Percentiles rank a stretch among this genome's conserved stretches.
These are phyloP conservation scores for Hippocampus mohnikei DNA, from an alignment of 2,113 vertebrate species.

Conservation along the genomic window DNA sequence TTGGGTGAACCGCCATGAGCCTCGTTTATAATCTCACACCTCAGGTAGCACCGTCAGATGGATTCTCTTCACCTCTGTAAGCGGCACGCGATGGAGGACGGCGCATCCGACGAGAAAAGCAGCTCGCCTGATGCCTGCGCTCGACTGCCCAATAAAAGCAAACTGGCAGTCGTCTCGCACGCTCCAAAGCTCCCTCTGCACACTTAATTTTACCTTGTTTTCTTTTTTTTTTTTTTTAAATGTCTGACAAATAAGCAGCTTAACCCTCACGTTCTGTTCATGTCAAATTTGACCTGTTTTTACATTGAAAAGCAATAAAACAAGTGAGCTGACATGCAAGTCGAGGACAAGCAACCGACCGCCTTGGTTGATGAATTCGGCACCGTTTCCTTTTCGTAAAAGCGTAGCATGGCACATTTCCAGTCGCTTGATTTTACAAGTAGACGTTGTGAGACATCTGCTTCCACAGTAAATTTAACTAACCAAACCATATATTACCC, in stretches of 20 bases:
- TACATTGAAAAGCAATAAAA: background rate
- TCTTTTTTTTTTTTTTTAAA: slow-evolving; percentile 16
- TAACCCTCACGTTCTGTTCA: slow-evolving; percentile 10
- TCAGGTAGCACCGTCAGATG: slow-evolving; percentile 36
- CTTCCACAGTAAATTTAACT: slow-evolving; percentile 41
- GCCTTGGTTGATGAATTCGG: slow-evolving; percentile 17
- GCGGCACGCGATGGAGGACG: slow-evolving; percentile 16
- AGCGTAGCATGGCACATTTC: slow-evolving; percentile 35
- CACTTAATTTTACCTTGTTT: slow-evolving; percentile 50
- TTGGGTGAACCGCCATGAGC: slow-evolving; percentile 24
- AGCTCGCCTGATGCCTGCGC: slow-evolving; percentile 11
- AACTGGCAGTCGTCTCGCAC: slow-evolving; percentile 46
- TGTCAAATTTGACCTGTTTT: background rate
- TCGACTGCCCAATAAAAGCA: slow-evolving; percentile 42
- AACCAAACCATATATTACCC: slow-evolving; percentile 46
- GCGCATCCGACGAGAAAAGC: slow-evolving; percentile 22
- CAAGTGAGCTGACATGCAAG: background rate
- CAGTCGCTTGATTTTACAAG: slow-evolving; percentile 36
- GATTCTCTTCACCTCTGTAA: slow-evolving; percentile 54
- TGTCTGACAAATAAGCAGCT: slow-evolving; percentile 42
- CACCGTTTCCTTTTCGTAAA: slow-evolving; percentile 24
- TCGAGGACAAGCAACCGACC: background rate
- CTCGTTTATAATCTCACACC: slow-evolving; percentile 54
- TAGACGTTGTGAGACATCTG: slow-evolving; percentile 40
- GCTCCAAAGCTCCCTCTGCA: slow-evolving; percentile 32